These are phyloP conservation scores for Myiozetetes cayanensis DNA, from an alignment of 2,113 vertebrate species.

Conservation along the genomic window DNA sequence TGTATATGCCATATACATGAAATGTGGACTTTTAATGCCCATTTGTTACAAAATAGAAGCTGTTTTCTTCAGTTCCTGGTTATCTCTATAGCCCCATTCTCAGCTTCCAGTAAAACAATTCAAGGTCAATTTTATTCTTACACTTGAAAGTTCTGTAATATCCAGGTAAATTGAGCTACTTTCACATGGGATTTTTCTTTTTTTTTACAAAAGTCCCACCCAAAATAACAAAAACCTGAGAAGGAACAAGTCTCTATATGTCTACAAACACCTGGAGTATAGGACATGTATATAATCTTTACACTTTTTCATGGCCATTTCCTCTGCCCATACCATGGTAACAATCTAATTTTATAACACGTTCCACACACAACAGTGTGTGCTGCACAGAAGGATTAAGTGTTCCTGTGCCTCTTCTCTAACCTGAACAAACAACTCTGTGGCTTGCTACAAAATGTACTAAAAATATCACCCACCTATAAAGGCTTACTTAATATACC, in stretches of 20 bases:
- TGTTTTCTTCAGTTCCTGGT: not conserved
- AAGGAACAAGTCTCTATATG: not conserved
- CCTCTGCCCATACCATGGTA: not conserved
- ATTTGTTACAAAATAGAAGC: not conserved
- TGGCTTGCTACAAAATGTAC: not conserved
- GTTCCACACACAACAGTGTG: not conserved
- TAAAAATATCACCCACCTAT: not conserved
- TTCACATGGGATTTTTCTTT: not conserved
- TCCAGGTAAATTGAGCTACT: not conserved
- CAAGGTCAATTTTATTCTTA: not conserved
- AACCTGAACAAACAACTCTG: not conserved
- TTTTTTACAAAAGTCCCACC: accelerated
- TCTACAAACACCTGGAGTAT: not conserved
- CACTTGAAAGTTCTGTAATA: not conserved
- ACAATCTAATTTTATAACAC: not conserved
- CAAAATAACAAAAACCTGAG: not conserved
- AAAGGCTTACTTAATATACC: not conserved
- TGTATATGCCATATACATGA: not conserved
- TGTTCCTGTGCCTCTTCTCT: not conserved
- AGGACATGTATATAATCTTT: not conserved
- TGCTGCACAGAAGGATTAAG: not conserved
- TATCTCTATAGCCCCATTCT: not conserved
- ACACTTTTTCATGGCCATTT: not conserved
- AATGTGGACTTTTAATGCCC: not conserved
- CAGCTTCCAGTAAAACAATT: not conserved